Percentiles rank a stretch among this genome's conserved stretches.
Conservation (phyloP, 1,140 invertebrate species). For the Conopomorpha cramerella region DNA sequence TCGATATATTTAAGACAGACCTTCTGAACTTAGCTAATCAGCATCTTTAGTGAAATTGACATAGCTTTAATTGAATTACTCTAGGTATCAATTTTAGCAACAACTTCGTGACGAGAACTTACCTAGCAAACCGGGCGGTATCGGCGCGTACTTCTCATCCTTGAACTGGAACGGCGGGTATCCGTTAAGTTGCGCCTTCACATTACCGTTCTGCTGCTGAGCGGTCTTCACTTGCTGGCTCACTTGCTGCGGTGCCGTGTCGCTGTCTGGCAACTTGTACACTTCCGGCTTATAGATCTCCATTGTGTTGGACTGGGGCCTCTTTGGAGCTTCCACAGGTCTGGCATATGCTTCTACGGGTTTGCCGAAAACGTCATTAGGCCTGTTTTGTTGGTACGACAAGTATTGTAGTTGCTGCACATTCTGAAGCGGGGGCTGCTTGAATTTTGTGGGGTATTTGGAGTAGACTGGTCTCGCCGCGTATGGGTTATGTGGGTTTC, state of each 20-base stretch:
- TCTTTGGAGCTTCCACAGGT: constrained; percentile 20
- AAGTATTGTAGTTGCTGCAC: constrained; percentile 39
- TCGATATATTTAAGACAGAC: too few species aligned
- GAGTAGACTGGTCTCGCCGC: constrained; percentile 24
- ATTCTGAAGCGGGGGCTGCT: constrained; percentile 37
- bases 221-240: constrained; percentile 37
- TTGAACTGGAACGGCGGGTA: constrained; percentile 39
- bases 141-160: constrained; percentile 22
- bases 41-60: too few species aligned
- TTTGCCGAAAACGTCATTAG: constrained; percentile 33
- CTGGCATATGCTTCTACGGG: constrained; percentile 28
- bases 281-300: constrained; percentile 46
- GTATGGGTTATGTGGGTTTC: constrained; percentile 36
- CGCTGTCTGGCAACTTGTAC: constrained; percentile 33
- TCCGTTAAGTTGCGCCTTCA: constrained; percentile 15
- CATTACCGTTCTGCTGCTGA: constrained; percentile 23
- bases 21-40: too few species aligned
- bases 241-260: constrained; percentile 22
- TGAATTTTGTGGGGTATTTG: constrained; percentile 29
- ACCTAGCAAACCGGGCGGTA: constrained; percentile 51
- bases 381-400: constrained; percentile 36
- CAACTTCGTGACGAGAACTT: constrained; percentile 8
- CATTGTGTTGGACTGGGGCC: constrained; percentile 18
- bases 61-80: too few species aligned
- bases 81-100: too few species aligned